Evolutionary conservation across 2,113 vertebrate species (phyloP).

Genomic region (Odocoileus virginianus): DNA sequence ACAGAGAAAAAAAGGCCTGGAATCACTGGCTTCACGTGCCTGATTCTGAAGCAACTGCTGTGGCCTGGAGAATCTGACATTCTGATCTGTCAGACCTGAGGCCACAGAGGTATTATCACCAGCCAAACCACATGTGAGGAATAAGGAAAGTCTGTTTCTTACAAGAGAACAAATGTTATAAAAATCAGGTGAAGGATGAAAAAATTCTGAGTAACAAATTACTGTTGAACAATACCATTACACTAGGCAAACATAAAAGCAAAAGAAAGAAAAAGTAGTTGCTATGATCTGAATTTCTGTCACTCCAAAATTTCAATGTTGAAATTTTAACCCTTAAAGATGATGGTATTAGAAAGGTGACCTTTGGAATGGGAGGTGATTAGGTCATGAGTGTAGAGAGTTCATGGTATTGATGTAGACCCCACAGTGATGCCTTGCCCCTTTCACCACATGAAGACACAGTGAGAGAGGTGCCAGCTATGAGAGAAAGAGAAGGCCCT

Average conservation of each 20-base stretch:
- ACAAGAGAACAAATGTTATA: neutral
- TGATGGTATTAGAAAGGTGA: neutral
- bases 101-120: neutral
- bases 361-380: neutral
- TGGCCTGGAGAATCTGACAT: neutral
- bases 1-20: neutral
- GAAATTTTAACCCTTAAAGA: neutral
- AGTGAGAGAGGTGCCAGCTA: neutral
- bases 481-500: neutral
- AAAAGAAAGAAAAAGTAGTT: neutral
- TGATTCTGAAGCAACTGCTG: neutral
- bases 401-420: neutral
- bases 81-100: neutral
- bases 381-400: neutral
- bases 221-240: neutral
- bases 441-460: neutral
- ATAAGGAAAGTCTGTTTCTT: neutral
- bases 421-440: neutral
- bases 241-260: neutral
- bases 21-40: neutral
- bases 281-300: neutral
- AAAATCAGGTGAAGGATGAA: neutral
- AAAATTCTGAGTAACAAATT: neutral
- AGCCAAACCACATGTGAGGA: neutral
- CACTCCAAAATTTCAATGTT: neutral